Conservation (phyloP, 2,797 vertebrate genomes). For the Acrossocheilus fasciatus region DNA sequence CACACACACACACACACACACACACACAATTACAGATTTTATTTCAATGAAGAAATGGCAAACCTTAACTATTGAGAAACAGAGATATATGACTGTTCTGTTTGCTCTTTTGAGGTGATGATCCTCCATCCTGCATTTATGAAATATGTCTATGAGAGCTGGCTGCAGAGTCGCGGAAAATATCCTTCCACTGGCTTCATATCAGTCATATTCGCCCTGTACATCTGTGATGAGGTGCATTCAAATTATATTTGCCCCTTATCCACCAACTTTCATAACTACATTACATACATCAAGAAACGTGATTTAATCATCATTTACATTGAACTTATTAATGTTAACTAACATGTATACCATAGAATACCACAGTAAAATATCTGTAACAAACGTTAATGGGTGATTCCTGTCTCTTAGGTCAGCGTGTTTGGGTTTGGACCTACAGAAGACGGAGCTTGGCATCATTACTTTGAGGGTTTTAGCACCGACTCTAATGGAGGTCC, state of each 20-base stretch:
- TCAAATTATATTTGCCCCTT: background rate
- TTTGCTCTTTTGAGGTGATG: slow-evolving; percentile 45
- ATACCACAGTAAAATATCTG: too few species aligned
- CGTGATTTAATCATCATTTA: too few species aligned
- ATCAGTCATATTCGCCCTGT: slow-evolving; percentile 21
- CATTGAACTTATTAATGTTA: too few species aligned
- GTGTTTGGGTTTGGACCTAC: too few species aligned
- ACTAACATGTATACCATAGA: too few species aligned
- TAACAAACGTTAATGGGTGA: too few species aligned
- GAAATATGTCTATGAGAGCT: slow-evolving; percentile 26
- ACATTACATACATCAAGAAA: too few species aligned
- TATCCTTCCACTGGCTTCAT: slow-evolving; percentile 51
- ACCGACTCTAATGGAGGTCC: too few species aligned
- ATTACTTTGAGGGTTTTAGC: too few species aligned
- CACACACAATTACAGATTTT: background rate
- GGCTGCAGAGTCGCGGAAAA: slow-evolving; percentile 1
- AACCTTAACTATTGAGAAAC: background rate
- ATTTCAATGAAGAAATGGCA: background rate
- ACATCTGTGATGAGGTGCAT: slow-evolving; percentile 53
- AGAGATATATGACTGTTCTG: background rate
- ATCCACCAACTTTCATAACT: background rate
- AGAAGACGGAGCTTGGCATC: too few species aligned
- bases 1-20: too few species aligned
- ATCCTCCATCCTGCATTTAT: slow-evolving; percentile 46
- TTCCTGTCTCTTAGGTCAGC: too few species aligned